These are phyloP conservation scores for Ciconia boyciana DNA, from an alignment of 2,113 vertebrate genomes.

Conservation along the genomic window DNA sequence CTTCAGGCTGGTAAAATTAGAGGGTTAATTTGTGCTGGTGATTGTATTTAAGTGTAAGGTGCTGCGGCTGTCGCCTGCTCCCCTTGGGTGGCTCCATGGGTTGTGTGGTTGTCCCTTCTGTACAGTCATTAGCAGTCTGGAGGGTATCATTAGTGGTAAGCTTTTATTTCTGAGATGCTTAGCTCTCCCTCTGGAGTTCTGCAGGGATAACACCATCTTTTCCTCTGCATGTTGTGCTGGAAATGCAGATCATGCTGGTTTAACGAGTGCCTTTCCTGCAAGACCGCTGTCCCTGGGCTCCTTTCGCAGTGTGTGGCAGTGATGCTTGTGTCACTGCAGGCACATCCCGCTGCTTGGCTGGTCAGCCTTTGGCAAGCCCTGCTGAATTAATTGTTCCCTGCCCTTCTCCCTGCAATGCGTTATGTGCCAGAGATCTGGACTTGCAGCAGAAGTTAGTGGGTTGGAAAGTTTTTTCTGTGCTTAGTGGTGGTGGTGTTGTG, in stretches of 20 bases:
- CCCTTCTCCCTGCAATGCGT: background rate
- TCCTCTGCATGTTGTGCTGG: background rate
- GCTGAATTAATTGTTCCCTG: background rate
- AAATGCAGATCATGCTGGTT: background rate
- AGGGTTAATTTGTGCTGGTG: background rate
- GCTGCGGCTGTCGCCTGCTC: background rate
- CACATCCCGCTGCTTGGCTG: rapidly evolving
- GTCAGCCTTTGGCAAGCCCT: background rate
- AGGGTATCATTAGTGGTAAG: background rate
- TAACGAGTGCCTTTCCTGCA: background rate
- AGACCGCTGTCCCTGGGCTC: background rate
- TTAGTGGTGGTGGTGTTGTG: background rate
- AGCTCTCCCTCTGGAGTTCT: slow-evolving; percentile 1
- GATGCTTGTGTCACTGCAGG: background rate
- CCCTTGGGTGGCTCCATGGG: background rate
- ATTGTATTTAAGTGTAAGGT: background rate
- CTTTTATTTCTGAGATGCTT: background rate
- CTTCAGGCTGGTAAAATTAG: background rate
- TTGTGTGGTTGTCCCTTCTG: background rate
- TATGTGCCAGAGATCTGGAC: background rate
- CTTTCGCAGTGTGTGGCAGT: background rate
- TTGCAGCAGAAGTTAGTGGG: background rate
- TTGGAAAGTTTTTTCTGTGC: background rate
- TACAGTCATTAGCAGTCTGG: background rate
- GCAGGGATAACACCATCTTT: background rate